A percentile compares a stretch with the other conserved stretches of the same genome.
These are phyloP conservation scores for Orthosia gothica DNA, from an alignment of 2,888 invertebrate species.

Conservation along the genomic window DNA sequence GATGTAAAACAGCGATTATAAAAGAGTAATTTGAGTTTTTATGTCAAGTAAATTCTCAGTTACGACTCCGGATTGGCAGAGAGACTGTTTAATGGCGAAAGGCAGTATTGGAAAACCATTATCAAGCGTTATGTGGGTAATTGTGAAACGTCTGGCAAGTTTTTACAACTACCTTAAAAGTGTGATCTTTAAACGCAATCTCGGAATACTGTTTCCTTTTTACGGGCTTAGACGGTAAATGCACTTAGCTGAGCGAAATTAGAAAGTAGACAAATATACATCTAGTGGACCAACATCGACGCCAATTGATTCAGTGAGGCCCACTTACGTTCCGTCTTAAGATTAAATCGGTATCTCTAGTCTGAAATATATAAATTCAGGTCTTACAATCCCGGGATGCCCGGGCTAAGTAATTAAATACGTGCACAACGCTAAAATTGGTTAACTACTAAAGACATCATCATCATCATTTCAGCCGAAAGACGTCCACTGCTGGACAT, in stretches of 20 bases:
- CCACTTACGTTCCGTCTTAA: not conserved
- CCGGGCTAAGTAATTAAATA: not conserved
- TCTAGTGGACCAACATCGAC: not conserved
- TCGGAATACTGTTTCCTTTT: constrained; percentile 30
- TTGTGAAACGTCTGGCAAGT: constrained; percentile 33
- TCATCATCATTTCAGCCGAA: too few species aligned
- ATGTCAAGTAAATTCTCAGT: constrained; percentile 27
- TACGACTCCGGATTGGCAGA: constrained; percentile 17
- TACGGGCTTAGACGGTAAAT: constrained; percentile 17
- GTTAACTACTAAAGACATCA: not conserved
- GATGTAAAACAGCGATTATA: constrained; percentile 22
- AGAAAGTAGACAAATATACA: constrained; percentile 29
- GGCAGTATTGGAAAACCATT: constrained; percentile 56
- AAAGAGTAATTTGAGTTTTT: constrained; percentile 33
- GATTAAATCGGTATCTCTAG: not conserved
- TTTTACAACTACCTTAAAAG: constrained; percentile 32
- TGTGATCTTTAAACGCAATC: constrained; percentile 25
- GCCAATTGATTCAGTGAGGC: constrained; percentile 13
- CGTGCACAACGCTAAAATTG: not conserved
- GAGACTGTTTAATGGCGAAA: constrained; percentile 31
- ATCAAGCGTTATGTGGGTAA: constrained; percentile 31
- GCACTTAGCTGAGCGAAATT: constrained; percentile 21
- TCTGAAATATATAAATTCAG: not conserved
- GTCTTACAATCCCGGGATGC: not conserved
- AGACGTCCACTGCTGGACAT: too few species aligned